Evolutionary conservation across 2,113 vertebrate species (phyloP).

Genomic region (Nettapus auritus): DNA sequence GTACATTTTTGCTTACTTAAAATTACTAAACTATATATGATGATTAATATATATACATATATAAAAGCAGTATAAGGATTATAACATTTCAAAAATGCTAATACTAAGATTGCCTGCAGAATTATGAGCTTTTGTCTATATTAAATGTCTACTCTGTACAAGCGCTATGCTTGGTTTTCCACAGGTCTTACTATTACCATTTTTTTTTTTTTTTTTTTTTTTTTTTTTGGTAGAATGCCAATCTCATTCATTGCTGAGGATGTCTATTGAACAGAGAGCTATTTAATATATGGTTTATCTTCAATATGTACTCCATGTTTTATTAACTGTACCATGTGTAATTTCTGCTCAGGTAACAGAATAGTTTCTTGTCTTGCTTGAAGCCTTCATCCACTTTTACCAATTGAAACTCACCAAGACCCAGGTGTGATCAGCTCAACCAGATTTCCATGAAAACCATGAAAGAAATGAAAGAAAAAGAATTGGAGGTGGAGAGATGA

Average conservation of each 20-base stretch:
- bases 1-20: fast-evolving
- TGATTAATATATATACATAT: not conserved
- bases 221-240: not conserved
- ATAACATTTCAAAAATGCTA: not conserved
- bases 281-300: not conserved
- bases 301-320: not conserved
- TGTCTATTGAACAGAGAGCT: not conserved
- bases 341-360: not conserved
- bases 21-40: not conserved
- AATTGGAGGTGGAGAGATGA: not conserved
- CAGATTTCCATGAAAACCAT: not conserved
- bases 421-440: not conserved
- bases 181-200: not conserved
- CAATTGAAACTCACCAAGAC: not conserved
- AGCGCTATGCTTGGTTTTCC: not conserved
- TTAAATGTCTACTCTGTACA: not conserved
- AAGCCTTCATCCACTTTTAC: not conserved
- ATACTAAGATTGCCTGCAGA: not conserved
- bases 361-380: not conserved
- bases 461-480: not conserved
- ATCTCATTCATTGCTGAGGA: not conserved
- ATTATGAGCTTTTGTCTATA: not conserved
- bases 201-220: not conserved
- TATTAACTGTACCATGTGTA: not conserved
- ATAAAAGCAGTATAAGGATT: not conserved